Conservation (phyloP, 2,888 invertebrate species). For the Branchipolynoe longqiensis region DNA sequence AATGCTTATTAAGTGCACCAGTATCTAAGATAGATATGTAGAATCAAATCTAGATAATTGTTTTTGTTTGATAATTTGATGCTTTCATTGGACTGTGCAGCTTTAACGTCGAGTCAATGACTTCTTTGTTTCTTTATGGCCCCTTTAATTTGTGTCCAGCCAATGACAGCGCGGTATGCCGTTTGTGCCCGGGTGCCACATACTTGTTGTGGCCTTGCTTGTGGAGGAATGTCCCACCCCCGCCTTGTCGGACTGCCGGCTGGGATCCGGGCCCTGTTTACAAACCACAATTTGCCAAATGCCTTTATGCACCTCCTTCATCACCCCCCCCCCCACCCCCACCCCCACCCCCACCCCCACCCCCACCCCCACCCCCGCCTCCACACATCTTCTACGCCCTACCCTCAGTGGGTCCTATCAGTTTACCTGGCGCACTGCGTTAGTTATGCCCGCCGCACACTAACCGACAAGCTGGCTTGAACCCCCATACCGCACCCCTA, state of each 20-base stretch:
- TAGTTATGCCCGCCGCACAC: too few species aligned
- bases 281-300: background rate
- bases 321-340: background rate
- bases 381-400: too few species aligned
- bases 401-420: too few species aligned
- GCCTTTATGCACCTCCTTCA: background rate
- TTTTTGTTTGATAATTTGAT: too few species aligned
- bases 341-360: background rate
- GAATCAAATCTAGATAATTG: too few species aligned
- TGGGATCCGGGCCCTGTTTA: background rate
- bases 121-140: background rate
- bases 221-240: background rate
- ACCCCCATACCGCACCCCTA: too few species aligned
- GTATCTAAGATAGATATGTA: too few species aligned
- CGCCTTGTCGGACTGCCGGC: background rate
- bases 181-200: background rate
- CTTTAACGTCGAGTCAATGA: too few species aligned
- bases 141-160: background rate
- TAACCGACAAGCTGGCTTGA: too few species aligned
- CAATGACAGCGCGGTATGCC: background rate
- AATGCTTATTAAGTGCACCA: too few species aligned
- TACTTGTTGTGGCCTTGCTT: background rate
- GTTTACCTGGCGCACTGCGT: too few species aligned
- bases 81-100: too few species aligned
- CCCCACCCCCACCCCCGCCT: background rate